Evolutionary conservation across 2,888 invertebrate genomes (phyloP), one percentile per base, ranked within the genome.

Genomic region (Smittia sp.): DNA sequence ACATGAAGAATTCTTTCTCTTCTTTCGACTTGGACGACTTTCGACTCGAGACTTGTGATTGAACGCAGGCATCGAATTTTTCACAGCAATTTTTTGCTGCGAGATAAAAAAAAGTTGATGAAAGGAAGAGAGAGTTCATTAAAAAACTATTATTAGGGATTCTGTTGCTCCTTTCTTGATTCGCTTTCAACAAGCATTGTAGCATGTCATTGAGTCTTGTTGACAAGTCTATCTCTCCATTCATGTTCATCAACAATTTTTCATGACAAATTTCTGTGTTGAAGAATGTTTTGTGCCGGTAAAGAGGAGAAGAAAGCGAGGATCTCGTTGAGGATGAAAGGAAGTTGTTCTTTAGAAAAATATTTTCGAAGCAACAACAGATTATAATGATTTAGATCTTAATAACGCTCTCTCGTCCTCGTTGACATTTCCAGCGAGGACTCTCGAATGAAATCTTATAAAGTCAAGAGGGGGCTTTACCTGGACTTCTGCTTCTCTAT

Each of bases 191-290:
- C 54, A 11, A 62, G 22, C 38, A 38, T 52, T 72, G 72, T n/a
- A 62, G 62, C 72, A 72, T 58, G 72, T 72, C 72, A 72, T 32
- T 63, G 72, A 22, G 15, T 52, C 62, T 62, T 39, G 72, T 72
- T 72, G 72, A 72, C 72, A 72, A 72, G 72, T 72, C 72, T 72
- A 72, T 72, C 72, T 25, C n/a, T 72, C 54, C 72, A 62, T 72
- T 72, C 72, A 54, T 70, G 27, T 54, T 70, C 54, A 39, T 62
- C 62, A 38, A 62, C 27, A 41, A 68, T 24, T 52, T 25, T 68
- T 18, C 27, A 22, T 39, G 68, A 68, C 68, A 68, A 68, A 68
- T 69, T 69, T 52, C 38, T 68, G 11, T 41, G 39, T 20, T 1
- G 20, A 25, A 65, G 24, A 65, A 32, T 15, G 22, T 58, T 58